Percentiles rank a stretch among this genome's conserved stretches.
phyloP scores from a whole-genome alignment of 37 sponge, comb jelly and placozoan species.

The Hormiphora californensis region DNA sequence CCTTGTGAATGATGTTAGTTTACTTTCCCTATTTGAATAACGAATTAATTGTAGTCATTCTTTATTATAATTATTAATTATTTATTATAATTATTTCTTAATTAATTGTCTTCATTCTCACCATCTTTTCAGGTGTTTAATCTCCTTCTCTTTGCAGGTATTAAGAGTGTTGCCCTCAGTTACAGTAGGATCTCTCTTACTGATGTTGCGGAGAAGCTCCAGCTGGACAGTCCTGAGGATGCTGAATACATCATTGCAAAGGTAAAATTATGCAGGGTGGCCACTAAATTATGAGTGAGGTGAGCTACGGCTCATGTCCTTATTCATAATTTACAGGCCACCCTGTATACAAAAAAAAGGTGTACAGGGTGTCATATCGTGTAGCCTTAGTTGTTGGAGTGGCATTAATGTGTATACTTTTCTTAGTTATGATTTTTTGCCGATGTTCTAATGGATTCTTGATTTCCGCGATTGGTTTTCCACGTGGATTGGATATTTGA shows the following conservation, averaged over 20 bases:
- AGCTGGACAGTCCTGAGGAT: constrained; percentile 82
- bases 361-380: neutral
- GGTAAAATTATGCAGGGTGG: too few species aligned
- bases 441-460: too few species aligned
- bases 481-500: too few species aligned
- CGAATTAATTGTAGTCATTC: neutral
- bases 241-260: constrained; percentile 98
- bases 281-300: too few species aligned
- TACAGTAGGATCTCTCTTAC: constrained; percentile 82
- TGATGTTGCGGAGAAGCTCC: constrained; percentile 84
- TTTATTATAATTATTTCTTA: neutral
- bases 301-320: neutral
- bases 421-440: neutral
- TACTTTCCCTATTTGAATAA: too few species aligned
- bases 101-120: neutral
- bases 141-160: neutral
- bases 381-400: too few species aligned
- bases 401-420: too few species aligned
- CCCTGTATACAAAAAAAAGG: neutral
- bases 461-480: too few species aligned
- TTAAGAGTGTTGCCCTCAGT: constrained; percentile 37
- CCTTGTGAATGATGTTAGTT: too few species aligned
- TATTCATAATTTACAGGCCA: neutral
- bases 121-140: neutral
- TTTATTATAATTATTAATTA: too few species aligned